phyloP scores from a whole-genome alignment of 1,140 invertebrate species.

The Tetragonula clypearis region DNA sequence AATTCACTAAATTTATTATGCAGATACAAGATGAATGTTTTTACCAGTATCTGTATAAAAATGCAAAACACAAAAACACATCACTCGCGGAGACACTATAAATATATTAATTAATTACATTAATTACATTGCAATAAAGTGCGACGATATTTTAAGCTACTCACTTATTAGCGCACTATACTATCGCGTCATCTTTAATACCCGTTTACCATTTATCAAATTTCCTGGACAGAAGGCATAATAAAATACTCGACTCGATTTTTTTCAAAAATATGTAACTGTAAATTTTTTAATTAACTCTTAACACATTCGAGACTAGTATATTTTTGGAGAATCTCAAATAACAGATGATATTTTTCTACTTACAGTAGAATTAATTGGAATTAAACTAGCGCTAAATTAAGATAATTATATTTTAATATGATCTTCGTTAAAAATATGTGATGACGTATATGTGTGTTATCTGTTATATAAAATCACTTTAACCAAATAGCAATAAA shows the following conservation, averaged over 20 bases:
- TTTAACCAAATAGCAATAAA: too few relatives aligned
- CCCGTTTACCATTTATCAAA: background rate
- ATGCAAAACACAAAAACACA: background rate
- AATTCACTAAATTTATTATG: background rate
- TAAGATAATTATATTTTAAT: too few relatives aligned
- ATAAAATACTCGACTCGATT: background rate
- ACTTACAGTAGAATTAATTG: too few relatives aligned
- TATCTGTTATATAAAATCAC: too few relatives aligned
- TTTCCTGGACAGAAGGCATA: background rate
- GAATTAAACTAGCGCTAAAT: too few relatives aligned
- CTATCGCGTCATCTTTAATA: background rate
- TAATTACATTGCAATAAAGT: conserved; percentile 2
- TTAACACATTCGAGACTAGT: too few relatives aligned
- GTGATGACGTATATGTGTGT: too few relatives aligned
- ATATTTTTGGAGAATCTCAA: too few relatives aligned
- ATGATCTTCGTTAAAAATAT: too few relatives aligned
- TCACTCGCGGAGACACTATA: background rate
- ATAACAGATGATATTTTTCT: too few relatives aligned
- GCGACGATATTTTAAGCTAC: background rate
- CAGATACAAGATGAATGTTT: background rate
- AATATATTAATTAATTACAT: background rate
- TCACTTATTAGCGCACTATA: conserved; percentile 2
- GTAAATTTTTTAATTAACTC: too few relatives aligned
- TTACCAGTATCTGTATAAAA: background rate
- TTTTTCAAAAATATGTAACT: background rate